Conservation (phyloP, 2,113 vertebrate genomes). For the Hucho hucho region DNA sequence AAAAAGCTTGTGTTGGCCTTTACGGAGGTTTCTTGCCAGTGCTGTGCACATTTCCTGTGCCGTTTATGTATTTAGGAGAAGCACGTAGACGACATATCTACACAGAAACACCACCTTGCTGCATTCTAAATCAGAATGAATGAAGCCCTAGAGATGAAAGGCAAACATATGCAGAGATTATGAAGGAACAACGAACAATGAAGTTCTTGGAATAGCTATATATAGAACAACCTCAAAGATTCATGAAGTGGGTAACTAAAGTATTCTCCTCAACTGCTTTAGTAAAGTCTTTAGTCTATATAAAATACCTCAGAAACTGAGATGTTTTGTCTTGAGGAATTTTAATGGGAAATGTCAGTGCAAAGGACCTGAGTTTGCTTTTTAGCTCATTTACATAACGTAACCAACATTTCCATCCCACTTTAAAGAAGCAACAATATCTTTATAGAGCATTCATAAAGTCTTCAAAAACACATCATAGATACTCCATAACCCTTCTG, state of each 20-base stretch:
- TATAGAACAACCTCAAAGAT: too few relatives aligned
- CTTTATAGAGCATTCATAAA: too few relatives aligned
- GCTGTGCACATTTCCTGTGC: conserved; percentile 20
- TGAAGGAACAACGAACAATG: not conserved
- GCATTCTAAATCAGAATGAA: conserved; percentile 25
- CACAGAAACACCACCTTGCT: conserved; percentile 9
- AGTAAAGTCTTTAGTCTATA: not conserved
- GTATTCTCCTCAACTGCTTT: not conserved
- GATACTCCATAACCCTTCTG: too few relatives aligned
- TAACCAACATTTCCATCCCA: too few relatives aligned
- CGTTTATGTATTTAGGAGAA: conserved; percentile 9
- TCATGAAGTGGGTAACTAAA: not conserved
- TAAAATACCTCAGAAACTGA: not conserved
- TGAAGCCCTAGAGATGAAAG: conserved; percentile 23
- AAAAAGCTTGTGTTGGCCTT: conserved; percentile 18
- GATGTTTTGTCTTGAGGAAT: not conserved
- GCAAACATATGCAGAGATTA: conserved; percentile 31
- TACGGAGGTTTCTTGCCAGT: not conserved
- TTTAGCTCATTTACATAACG: too few relatives aligned
- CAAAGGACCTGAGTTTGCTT: too few relatives aligned
- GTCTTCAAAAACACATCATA: too few relatives aligned
- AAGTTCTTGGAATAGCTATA: too few relatives aligned
- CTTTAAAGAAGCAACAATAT: too few relatives aligned
- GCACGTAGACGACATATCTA: not conserved
- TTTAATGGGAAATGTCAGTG: not conserved